These are phyloP conservation scores for Syngnathus acus DNA, from an alignment of 2,797 vertebrate genomes.

Conservation along the genomic window DNA sequence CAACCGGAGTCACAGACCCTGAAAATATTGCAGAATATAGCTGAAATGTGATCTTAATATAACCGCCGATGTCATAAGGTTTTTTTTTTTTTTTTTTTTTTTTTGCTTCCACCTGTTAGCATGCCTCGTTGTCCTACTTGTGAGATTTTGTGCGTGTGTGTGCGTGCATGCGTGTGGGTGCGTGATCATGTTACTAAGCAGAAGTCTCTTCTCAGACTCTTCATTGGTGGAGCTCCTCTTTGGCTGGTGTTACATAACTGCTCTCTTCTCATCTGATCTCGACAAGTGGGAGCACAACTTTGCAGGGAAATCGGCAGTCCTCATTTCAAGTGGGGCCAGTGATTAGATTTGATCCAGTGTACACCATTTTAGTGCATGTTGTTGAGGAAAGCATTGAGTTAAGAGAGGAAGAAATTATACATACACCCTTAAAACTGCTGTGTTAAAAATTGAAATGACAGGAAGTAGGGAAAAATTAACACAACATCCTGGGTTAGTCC, in stretches of 20 bases:
- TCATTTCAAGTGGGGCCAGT: background rate
- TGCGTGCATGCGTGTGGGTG: slow-evolving; percentile 23
- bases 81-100: background rate
- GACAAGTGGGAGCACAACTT: slow-evolving; percentile 30
- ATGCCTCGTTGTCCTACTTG: slow-evolving; percentile 15
- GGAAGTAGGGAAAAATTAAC: too few species aligned
- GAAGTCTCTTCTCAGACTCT: slow-evolving; percentile 50
- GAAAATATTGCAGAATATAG: slow-evolving; percentile 2
- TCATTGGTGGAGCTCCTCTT: slow-evolving; percentile 60
- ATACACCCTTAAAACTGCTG: background rate
- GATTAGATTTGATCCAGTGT: slow-evolving; percentile 9
- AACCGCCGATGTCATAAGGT: background rate
- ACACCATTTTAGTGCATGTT: slow-evolving; percentile 16
- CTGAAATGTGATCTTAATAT: slow-evolving; percentile 4
- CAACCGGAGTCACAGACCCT: slow-evolving; percentile 4
- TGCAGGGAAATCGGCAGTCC: background rate
- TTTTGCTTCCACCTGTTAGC: slow-evolving; percentile 17
- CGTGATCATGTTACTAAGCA: slow-evolving; percentile 65
- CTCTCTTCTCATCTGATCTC: slow-evolving; percentile 36
- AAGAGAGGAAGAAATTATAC: slow-evolving; percentile 2
- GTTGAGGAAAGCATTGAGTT: background rate
- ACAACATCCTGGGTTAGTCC: too few species aligned
- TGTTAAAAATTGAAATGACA: too few species aligned
- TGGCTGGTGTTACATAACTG: slow-evolving; percentile 52
- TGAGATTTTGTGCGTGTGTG: slow-evolving; percentile 25